phyloP scores from a whole-genome alignment of 2,888 invertebrate species.

The Machimus atricapillus region DNA sequence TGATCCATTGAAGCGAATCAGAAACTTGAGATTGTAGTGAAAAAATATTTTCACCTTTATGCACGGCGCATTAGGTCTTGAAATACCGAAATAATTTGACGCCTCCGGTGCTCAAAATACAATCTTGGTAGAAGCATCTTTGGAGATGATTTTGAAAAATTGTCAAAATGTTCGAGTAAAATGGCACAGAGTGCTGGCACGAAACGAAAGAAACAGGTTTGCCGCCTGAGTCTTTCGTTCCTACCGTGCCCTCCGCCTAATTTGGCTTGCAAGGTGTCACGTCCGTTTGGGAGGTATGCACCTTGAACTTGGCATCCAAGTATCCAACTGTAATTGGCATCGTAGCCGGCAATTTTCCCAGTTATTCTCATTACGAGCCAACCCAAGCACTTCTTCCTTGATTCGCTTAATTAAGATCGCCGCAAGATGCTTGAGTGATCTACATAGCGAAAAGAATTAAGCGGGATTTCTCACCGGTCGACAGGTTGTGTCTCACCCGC shows the following conservation, averaged over 20 bases:
- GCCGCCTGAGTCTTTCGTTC: slow-evolving; percentile 41
- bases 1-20: slow-evolving; percentile 6
- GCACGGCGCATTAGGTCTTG: background rate
- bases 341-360: slow-evolving; percentile 22
- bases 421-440: background rate
- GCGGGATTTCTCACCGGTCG: background rate
- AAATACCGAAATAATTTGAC: background rate
- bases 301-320: slow-evolving; percentile 23
- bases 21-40: slow-evolving; percentile 4
- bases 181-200: background rate
- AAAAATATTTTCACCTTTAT: background rate
- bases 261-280: slow-evolving; percentile 26
- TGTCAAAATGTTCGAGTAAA: background rate
- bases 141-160: background rate
- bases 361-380: slow-evolving; percentile 16
- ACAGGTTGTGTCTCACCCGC: background rate
- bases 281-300: slow-evolving; percentile 30
- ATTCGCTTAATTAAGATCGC: slow-evolving; percentile 27
- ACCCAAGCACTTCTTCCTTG: background rate
- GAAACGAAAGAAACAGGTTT: slow-evolving; percentile 34
- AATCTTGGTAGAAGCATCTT: background rate
- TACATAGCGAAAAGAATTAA: background rate
- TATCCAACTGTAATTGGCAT: slow-evolving; percentile 27
- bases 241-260: slow-evolving; percentile 9
- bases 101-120: background rate